Base-by-base conservation (phyloP, 2,797 vertebrate genomes). In the Nothura maculosa region DNA sequence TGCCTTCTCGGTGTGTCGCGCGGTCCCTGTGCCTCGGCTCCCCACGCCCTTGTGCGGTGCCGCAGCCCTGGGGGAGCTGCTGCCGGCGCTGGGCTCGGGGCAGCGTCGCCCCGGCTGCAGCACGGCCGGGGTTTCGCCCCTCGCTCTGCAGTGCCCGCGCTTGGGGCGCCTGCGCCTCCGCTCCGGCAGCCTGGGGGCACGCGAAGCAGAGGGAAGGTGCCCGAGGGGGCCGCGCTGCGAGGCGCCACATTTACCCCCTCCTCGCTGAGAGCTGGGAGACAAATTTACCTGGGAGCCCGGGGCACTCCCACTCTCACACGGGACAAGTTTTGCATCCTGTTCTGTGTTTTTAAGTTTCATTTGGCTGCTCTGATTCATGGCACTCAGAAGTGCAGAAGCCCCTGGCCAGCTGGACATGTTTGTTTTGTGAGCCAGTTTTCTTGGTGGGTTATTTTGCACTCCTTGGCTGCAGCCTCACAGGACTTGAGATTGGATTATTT, bases 151-250 rank as follows among this genome's bases (percentile, higher is more conserved):
- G 68, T 36, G 73, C 60, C 34, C 63, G 73, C 80, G 91, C 89
- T 95, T 77, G 87, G 87, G 92, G 88, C 87, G 92, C 93, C 78
- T 84, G 78, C 84, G 18, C 28, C 94, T 94, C 36, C 80, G 70
- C 28, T 48, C 81, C 6, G 93, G 92, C 93, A 67, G 70, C 89
- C 73, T 57, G 89, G 60, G 94, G 94, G 91, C 91, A 92, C 93
- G 78, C 28, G 82, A 88, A 95, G 82, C 91, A 96, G 94, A 92
- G 85, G 74, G 91, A 95, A 95, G 72, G 40, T 40, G 40, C 12
- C 40, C 40, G 40, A 40, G 40, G 12, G 12, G 40, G 40, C 40
- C 40, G 14, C 40, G 76, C 89, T 93, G 77, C 79, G 80, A 88
- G 82, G 81, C 89, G 48, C 84, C 85, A 62, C 22, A 21, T 92